These are phyloP conservation scores for Albula goreensis DNA, from an alignment of 2,113 vertebrate genomes.

Conservation along the genomic window DNA sequence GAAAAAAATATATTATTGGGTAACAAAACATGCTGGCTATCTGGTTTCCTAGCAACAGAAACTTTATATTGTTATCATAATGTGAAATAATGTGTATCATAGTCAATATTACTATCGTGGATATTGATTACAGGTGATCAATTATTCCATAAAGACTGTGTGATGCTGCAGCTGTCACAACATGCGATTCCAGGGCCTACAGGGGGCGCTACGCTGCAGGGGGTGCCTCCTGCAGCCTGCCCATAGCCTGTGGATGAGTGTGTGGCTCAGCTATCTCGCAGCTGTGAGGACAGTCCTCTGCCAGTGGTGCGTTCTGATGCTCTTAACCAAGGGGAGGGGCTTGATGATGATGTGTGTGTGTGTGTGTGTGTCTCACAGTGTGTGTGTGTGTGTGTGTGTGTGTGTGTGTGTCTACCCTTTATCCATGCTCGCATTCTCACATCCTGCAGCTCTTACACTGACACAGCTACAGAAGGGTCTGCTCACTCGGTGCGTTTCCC, in stretches of 20 bases:
- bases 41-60: too few relatives aligned
- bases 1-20: too few relatives aligned
- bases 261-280: not conserved
- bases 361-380: constrained; percentile 19
- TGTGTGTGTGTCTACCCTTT: not conserved
- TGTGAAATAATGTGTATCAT: too few relatives aligned
- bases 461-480: not conserved
- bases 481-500: not conserved
- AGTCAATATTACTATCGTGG: not conserved
- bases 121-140: not conserved
- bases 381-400: not conserved
- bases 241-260: not conserved
- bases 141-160: not conserved
- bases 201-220: not conserved
- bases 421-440: not conserved
- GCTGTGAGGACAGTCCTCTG: not conserved
- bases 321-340: constrained; percentile 6
- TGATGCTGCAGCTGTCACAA: not conserved
- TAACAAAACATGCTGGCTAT: too few relatives aligned
- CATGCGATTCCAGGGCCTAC: not conserved
- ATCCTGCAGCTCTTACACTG: not conserved
- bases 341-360: constrained; percentile 5
- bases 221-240: not conserved
- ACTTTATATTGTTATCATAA: too few relatives aligned
- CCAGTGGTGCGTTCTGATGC: not conserved